phyloP scores from a whole-genome alignment of 1,140 invertebrate genomes.

The Uloborus diversus region DNA sequence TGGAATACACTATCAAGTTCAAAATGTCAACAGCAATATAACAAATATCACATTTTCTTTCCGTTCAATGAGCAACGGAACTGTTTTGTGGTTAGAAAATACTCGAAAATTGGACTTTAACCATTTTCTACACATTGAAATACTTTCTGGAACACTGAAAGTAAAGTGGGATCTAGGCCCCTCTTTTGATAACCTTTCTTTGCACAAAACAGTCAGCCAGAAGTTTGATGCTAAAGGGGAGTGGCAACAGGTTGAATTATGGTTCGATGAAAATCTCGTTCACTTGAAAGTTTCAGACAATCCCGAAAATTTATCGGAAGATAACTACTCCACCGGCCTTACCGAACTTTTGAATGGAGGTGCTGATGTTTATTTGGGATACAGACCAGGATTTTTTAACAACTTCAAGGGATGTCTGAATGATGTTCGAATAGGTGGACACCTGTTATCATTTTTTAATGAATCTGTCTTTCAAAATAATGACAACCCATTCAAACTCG shows the following conservation, averaged over 20 bases:
- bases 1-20: slow-evolving; percentile 49
- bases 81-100: slow-evolving; percentile 26
- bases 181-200: slow-evolving; percentile 22
- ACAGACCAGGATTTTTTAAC: slow-evolving; percentile 2
- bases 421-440: slow-evolving; percentile 84
- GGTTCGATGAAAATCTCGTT: slow-evolving; percentile 36
- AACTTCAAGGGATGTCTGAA: slow-evolving; percentile 85
- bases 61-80: slow-evolving; percentile 27
- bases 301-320: slow-evolving; percentile 34
- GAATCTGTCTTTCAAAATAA: neutral
- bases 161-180: slow-evolving; percentile 47
- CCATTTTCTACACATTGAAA: slow-evolving; percentile 41
- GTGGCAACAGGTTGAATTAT: slow-evolving; percentile 36
- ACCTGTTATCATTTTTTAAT: slow-evolving; percentile 87
- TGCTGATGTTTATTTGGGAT: slow-evolving; percentile 37
- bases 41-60: slow-evolving; percentile 49
- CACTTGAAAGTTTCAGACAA: slow-evolving; percentile 36
- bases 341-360: slow-evolving; percentile 41
- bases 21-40: neutral
- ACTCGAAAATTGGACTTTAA: neutral
- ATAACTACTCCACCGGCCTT: slow-evolving; percentile 19
- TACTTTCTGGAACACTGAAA: neutral
- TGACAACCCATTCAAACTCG: slow-evolving; percentile 18
- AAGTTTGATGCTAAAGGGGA: slow-evolving; percentile 26
- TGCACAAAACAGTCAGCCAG: slow-evolving; percentile 44